Evolutionary conservation across 2,888 invertebrate species (phyloP), one percentile per base, ranked within the genome.

Genomic region (Xestia sexstrigata): DNA sequence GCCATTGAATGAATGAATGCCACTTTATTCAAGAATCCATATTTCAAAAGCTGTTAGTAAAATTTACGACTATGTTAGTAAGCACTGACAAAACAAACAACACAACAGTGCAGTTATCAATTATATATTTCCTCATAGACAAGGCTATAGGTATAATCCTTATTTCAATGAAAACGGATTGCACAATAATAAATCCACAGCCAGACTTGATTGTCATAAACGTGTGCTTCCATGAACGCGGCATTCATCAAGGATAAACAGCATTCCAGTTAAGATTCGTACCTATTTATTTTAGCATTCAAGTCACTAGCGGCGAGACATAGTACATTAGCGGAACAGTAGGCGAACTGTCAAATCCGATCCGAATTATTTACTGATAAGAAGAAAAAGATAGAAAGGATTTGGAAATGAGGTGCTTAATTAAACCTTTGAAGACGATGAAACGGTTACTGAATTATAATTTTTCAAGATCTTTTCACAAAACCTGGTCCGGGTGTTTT

Each of bases 201-300:
- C 68, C 74, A 69, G n/a, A n/a, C 23, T 39, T 67, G 73, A 81
- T 67, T 26, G 62, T 83, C 87, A 74, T 70, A 74, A 70, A 67
- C 52, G 62, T 47, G 65, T 47, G 65, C 66, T 71, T 67, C 30
- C 55, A 74, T 65, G 62, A 69, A 84, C 30, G 76, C 74, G 70
- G 68, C 65, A 74, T 81, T 85, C 81, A 78, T 78, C 70, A 82
- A 71, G 78, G 74, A 78, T 76, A 84, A 82, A 83, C 84, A 82
- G 83, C 83, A 78, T 81, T 72, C 81, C 66, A 81, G 83, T 84
- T 80, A 88, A 88, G 85, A 85, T 86, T 82, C 78, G 69, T 83
- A 72, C 66, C 81, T 81, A 84, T 86, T 83, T 88, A 86, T 88
- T 89, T 90, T 83, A 85, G 83, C 85, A 91, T 91, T 91, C 91